These are phyloP conservation scores for Crossaster papposus DNA, from an alignment of 53 echinoderm and acorn worm genomes.

Conservation along the genomic window DNA sequence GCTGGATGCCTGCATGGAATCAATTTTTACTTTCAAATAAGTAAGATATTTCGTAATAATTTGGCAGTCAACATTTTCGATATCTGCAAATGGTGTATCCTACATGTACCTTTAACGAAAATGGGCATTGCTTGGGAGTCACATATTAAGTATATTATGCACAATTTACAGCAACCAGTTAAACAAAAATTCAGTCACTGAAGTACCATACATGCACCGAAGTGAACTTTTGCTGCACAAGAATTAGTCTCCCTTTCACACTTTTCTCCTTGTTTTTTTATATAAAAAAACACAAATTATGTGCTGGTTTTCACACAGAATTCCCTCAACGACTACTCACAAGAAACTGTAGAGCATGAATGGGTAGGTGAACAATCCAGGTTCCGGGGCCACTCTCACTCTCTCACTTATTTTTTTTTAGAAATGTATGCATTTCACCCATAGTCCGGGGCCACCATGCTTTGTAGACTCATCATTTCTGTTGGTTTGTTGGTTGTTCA, in stretches of 20 bases:
- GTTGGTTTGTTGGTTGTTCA: not conserved
- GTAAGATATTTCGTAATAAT: no score
- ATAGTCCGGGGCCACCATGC: constrained; percentile 45
- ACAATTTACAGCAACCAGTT: no score
- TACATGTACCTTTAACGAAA: no score
- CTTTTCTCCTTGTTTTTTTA: not conserved
- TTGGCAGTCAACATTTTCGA: no score
- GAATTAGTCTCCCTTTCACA: not conserved
- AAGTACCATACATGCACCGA: not conserved
- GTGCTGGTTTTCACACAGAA: constrained; percentile 54
- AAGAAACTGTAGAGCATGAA: constrained; percentile 57
- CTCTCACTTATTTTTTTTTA: no score
- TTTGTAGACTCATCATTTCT: not conserved
- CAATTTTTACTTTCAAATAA: no score
- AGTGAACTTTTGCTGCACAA: not conserved
- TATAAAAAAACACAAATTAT: constrained; percentile 19
- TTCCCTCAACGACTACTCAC: constrained; percentile 35
- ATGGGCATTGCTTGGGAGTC: no score
- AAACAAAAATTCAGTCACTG: not conserved
- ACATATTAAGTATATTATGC: no score
- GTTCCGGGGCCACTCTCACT: constrained; percentile 54
- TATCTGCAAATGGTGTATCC: no score
- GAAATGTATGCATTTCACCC: constrained; percentile 47
- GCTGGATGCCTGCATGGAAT: no score
- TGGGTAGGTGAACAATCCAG: constrained; percentile 60